Conservation (phyloP, 1,140 invertebrate species). For the Bombus confusus region DNA sequence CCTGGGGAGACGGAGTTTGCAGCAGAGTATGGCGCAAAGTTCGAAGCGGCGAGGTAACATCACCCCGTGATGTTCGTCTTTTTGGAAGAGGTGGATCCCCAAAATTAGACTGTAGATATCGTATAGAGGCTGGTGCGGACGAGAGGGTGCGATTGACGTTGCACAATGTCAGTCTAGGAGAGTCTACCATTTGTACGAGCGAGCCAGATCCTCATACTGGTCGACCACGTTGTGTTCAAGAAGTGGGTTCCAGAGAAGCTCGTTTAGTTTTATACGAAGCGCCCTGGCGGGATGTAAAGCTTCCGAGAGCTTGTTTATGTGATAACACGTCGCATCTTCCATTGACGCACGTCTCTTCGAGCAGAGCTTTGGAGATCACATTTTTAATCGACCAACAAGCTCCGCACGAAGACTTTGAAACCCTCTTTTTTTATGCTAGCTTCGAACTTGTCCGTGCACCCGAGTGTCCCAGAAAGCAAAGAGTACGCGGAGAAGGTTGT, state of each 20-base stretch:
- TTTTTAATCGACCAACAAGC: conserved; percentile 86
- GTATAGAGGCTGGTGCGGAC: conserved; percentile 86
- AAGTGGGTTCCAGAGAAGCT: conserved; percentile 83
- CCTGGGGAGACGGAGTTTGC: conserved; percentile 84
- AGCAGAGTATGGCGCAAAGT: conserved; percentile 84
- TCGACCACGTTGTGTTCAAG: conserved; percentile 83
- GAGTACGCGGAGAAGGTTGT: conserved; percentile 83
- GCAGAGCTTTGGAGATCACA: conserved; percentile 85
- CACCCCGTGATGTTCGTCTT: conserved; percentile 89
- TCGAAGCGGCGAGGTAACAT: conserved; percentile 85
- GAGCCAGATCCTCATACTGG: conserved; percentile 88
- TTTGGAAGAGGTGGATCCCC: conserved; percentile 89
- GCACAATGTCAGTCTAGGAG: conserved; percentile 88
- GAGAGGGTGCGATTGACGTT: conserved; percentile 87
- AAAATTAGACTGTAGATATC: conserved; percentile 88
- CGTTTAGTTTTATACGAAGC: conserved; percentile 85
- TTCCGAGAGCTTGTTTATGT: conserved; percentile 87
- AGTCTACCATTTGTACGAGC: conserved; percentile 85
- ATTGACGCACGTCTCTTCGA: conserved; percentile 85
- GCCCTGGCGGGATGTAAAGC: conserved; percentile 86
- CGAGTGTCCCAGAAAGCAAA: conserved; percentile 86
- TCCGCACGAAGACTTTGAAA: conserved; percentile 87
- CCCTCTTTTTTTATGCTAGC: conserved; percentile 86
- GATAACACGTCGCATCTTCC: conserved; percentile 86
- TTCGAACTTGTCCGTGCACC: conserved; percentile 86